Evolutionary conservation across 2,113 vertebrate species (phyloP).

Genomic region (Pholis gunnellus): DNA sequence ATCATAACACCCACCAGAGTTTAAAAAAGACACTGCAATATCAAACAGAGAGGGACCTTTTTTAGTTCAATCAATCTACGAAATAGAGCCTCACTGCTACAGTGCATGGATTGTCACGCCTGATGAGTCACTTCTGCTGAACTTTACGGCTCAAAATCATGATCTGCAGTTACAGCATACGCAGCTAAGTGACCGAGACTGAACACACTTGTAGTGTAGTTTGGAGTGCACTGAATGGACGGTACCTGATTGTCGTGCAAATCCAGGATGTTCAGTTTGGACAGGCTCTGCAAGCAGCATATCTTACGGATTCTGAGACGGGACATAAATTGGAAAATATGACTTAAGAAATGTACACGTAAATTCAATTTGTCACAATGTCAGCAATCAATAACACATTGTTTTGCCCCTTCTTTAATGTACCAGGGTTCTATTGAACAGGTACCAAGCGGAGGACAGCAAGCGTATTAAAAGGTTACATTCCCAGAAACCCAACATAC

Average conservation of each 20-base stretch:
- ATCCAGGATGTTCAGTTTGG: conserved; percentile 92
- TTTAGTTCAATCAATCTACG: background rate
- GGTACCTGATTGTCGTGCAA: conserved; percentile 96
- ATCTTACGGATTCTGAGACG: conserved; percentile 91
- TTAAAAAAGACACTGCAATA: background rate
- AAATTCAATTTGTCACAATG: background rate
- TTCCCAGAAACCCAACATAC: conserved; percentile 7
- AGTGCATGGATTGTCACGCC: conserved; percentile 7
- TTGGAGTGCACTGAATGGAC: background rate
- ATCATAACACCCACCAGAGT: background rate
- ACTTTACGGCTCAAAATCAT: conserved; percentile 10
- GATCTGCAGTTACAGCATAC: background rate
- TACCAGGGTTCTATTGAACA: background rate
- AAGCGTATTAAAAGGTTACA: conserved; percentile 20
- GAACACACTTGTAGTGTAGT: conserved; percentile 7
- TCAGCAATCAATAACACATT: background rate
- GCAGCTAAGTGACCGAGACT: conserved; percentile 1
- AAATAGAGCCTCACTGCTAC: background rate
- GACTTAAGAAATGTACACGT: background rate
- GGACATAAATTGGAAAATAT: background rate
- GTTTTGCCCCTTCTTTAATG: background rate
- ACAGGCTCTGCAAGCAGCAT: conserved; percentile 87
- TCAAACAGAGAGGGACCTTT: background rate
- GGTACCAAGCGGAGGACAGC: background rate
- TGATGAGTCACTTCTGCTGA: conserved; percentile 1